Conservation (phyloP, 2,888 invertebrate species). For the Mycalesis mineus region DNA sequence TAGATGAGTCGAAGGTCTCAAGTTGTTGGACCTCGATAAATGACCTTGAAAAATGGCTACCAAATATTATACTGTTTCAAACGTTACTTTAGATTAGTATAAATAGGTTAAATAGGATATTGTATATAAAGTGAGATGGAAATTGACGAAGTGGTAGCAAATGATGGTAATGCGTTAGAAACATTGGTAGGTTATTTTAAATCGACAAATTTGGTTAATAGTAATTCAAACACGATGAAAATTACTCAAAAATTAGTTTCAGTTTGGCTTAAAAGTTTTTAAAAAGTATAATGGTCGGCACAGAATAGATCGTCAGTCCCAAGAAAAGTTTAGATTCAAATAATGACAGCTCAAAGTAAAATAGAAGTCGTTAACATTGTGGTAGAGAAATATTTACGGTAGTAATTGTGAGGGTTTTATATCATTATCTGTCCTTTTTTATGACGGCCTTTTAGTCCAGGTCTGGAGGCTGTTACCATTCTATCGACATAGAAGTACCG, state of each 20-base stretch:
- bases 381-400: no score
- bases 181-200: neutral
- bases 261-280: neutral
- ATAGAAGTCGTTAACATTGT: no score
- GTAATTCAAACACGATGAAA: neutral
- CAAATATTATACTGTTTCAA: slow-evolving; percentile 14
- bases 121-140: neutral
- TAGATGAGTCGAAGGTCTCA: neutral
- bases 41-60: slow-evolving; percentile 2
- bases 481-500: no score
- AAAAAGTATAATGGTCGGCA: neutral
- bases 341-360: no score
- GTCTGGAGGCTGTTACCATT: no score
- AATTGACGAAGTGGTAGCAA: neutral
- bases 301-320: neutral
- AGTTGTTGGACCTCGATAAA: neutral
- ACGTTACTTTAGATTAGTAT: slow-evolving; percentile 9
- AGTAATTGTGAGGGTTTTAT: no score
- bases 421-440: no score
- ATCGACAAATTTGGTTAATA: no score
- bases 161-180: neutral
- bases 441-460: no score
- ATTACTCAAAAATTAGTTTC: neutral
- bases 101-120: slow-evolving; percentile 10
- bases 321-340: no score